Evolutionary conservation across 2,888 invertebrate genomes (phyloP), one percentile per base, ranked within the genome.

Genomic region (Pachydiplax longipennis): DNA sequence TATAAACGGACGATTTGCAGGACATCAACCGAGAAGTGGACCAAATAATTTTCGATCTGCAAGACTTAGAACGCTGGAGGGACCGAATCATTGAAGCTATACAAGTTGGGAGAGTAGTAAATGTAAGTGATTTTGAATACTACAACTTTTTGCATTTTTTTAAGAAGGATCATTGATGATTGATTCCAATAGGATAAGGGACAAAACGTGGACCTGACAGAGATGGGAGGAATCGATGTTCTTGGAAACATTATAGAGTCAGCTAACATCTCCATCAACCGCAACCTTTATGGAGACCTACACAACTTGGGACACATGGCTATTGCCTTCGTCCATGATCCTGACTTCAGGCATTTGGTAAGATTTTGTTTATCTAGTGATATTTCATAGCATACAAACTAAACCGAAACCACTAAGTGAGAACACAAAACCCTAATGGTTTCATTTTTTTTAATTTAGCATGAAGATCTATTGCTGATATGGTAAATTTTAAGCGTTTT

Each of bases 281-380:
- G 95, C 2, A 94, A 94, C 65, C 95, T 96, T 93, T 97, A 97
- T 93, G 98, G 98, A 0, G 97, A 97, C 93, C 93, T 97, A 73
- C 98, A 98, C 94, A 98, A 98, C 94, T 95, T 96, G 94, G 97
- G 97, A 0, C 98, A 98, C 93, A 96, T 97, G 8, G 95, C 97
- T 93, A 95, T 98, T 91, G 96, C 97, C 0, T 97, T 96, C 93
- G 94, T 96, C 5, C 98, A 98, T 93, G 98, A 98, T 93, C 97
- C 98, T 0, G 97, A 97, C 93, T 96, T 96, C 93, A 95, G 96
- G 91, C 96, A 96, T 93, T 93, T 96, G 94, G 87, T 87, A n/a
- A n/a, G 61, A 5, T 25, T 0, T 73, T 31, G n/a, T n/a, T n/a
- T n/a, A n/a, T n/a, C n/a, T n/a, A n/a, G n/a, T n/a, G n/a, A n/a